Base-by-base conservation (phyloP, 2,113 vertebrate species). In the Xiphophorus couchianus region DNA sequence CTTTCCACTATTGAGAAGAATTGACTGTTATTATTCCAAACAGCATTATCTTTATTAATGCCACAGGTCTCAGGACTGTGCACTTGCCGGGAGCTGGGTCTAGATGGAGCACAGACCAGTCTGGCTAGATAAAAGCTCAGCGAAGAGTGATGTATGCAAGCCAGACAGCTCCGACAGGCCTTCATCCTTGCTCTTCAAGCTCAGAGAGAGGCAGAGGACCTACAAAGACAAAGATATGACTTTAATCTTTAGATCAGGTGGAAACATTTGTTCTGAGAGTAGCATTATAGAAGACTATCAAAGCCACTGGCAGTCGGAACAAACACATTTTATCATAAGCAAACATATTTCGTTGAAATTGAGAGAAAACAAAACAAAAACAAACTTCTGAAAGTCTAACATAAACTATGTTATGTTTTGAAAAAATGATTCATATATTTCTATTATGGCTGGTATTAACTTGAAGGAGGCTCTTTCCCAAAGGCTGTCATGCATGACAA, bases 1-100 rank as follows among this genome's bases (percentile, higher is more conserved):
- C 72, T 81, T 77, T 71, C 65, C 83, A 89, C 87, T 79, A 81
- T 89, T 88, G 77, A 84, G 48, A 62, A 37, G 88, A 93, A 93
- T 92, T 93, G 92, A 76, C 87, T 82, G 88, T 93, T 92, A 93
- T 93, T 94, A 93, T 93, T 93, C 90, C 93, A 93, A 95, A 93
- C 90, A 92, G 90, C 84, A 90, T 91, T 92, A 91, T 92, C 83
- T 89, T 93, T 90, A 93, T 92, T 91, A 92, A 92, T 84, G 93
- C 89, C 80, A 90, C 89, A 86, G 92, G 90, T 89, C 90, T 89
- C 73, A 42, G 81, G 83, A 86, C 82, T 60, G 70, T 83, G 89
- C 89, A 89, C 90, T 91, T 78, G 62, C 74, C 11, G 77, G 78
- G 83, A 86, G 86, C 80, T 30, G n/a, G 81, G 74, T 85, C 88